phyloP scores from a whole-genome alignment of 1,140 invertebrate species.

The Ephestia elutella region DNA sequence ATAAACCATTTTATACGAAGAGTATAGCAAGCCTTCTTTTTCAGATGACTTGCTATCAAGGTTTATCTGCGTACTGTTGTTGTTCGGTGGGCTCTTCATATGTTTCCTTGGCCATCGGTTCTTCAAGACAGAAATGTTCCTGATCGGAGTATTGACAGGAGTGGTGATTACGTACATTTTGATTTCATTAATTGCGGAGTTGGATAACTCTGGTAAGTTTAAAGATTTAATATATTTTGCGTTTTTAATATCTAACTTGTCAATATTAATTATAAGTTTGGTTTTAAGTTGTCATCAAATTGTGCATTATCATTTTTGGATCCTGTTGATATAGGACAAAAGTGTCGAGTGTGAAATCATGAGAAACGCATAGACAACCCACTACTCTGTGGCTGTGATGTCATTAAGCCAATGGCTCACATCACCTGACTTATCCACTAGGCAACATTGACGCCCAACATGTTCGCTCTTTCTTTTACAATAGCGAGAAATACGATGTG shows the following conservation, averaged over 20 bases:
- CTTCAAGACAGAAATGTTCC: constrained; percentile 77
- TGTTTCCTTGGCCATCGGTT: constrained; percentile 78
- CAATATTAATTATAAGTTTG: no score
- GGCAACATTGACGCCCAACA: no score
- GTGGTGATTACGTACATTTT: constrained; percentile 69
- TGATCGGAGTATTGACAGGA: constrained; percentile 69
- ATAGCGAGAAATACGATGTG: no score
- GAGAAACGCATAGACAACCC: no score
- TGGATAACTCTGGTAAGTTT: constrained; percentile 48
- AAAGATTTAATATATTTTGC: constrained; percentile 3
- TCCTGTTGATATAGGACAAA: no score
- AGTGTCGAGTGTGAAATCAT: no score
- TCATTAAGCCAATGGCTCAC: no score
- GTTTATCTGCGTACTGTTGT: constrained; percentile 67
- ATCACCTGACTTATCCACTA: no score
- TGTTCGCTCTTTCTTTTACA: no score
- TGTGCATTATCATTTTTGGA: no score
- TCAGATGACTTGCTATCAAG: constrained; percentile 68
- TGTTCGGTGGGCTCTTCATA: constrained; percentile 77
- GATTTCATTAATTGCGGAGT: constrained; percentile 38
- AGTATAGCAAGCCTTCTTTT: constrained; percentile 17
- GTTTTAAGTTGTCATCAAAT: no score
- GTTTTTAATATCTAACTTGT: neutral
- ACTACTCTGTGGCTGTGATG: neutral
- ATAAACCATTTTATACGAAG: no score